Conservation (phyloP, 2,888 invertebrate species). For the Aelia acuminata region DNA sequence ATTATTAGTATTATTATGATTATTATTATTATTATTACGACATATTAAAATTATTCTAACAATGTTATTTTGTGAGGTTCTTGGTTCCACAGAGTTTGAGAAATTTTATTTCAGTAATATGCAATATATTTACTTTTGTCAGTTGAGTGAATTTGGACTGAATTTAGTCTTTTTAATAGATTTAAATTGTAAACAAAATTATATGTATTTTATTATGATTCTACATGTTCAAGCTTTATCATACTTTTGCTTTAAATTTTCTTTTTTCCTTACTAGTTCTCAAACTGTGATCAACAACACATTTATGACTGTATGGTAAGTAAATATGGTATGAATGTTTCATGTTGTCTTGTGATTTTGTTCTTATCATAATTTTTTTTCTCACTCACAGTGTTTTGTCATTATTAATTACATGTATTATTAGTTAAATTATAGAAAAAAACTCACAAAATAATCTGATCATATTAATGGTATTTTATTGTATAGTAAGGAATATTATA, state of each 20-base stretch:
- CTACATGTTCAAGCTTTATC: constrained; percentile 37
- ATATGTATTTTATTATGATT: background rate
- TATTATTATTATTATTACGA: too few relatives aligned
- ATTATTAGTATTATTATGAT: too few relatives aligned
- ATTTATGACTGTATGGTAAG: constrained; percentile 91
- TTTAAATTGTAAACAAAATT: background rate
- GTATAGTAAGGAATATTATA: background rate
- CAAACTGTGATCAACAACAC: constrained; percentile 91
- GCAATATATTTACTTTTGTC: background rate
- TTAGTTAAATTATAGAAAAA: background rate
- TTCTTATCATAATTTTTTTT: constrained; percentile 24
- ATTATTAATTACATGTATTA: background rate
- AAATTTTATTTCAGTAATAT: background rate
- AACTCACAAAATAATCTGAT: background rate
- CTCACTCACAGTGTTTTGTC: constrained; percentile 7
- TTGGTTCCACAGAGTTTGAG: constrained; percentile 19
- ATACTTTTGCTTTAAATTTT: constrained; percentile 58
- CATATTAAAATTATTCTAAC: background rate
- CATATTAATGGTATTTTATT: background rate
- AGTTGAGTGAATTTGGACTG: background rate
- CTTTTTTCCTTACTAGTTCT: constrained; percentile 80
- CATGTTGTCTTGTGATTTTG: constrained; percentile 59
- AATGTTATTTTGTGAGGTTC: background rate
- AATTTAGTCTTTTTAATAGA: background rate
- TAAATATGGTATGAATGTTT: constrained; percentile 68